These are phyloP conservation scores for Dryobates pubescens DNA, from an alignment of 2,797 vertebrate genomes.

Conservation along the genomic window DNA sequence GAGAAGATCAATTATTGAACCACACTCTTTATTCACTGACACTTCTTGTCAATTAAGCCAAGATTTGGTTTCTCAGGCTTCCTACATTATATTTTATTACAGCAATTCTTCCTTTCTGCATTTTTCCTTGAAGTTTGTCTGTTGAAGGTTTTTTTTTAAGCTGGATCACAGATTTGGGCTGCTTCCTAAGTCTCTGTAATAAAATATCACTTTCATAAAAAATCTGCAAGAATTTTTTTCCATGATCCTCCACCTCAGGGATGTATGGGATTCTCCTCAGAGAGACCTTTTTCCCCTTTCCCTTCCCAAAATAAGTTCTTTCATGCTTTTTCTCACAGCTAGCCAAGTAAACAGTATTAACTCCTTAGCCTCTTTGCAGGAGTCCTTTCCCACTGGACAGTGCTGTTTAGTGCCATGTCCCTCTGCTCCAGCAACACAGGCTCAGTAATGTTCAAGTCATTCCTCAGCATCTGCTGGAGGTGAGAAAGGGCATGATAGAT, in stretches of 20 bases:
- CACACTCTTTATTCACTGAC: conserved; percentile 63
- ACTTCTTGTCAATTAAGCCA: conserved; percentile 58
- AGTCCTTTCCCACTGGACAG: neutral
- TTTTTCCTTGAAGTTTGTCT: neutral
- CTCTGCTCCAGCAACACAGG: neutral
- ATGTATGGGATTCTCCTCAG: neutral
- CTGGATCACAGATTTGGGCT: neutral
- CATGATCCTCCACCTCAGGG: neutral
- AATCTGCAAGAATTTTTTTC: neutral
- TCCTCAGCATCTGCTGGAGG: neutral
- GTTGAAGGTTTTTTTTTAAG: neutral
- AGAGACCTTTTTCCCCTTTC: neutral
- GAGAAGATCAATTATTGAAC: conserved; percentile 74
- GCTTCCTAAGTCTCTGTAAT: neutral
- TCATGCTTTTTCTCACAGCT: neutral
- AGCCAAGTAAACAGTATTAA: neutral
- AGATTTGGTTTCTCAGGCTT: conserved; percentile 25
- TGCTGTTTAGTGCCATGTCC: neutral
- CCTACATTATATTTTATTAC: conserved; percentile 7
- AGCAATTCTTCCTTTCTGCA: neutral
- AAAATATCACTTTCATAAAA: neutral
- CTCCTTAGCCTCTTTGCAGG: fast-evolving
- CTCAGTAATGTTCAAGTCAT: neutral
- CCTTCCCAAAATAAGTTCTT: neutral
- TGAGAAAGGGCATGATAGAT: neutral